These are phyloP conservation scores for Leptinotarsa rubiginosa DNA, from an alignment of 2,888 invertebrate genomes.

Conservation along the genomic window DNA sequence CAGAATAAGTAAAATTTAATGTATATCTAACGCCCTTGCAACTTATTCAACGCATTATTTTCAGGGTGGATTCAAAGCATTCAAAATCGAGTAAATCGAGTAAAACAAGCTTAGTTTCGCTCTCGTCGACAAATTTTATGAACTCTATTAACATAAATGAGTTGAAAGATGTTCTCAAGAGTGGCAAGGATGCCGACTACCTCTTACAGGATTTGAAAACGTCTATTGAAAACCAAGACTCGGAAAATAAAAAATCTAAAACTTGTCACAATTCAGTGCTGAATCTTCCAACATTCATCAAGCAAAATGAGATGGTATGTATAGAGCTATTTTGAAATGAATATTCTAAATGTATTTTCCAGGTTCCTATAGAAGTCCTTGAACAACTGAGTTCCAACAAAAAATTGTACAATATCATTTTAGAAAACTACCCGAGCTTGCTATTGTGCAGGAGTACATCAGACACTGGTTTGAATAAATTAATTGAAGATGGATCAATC, in stretches of 20 bases:
- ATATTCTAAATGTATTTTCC: conserved; percentile 5
- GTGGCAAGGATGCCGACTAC: conserved; percentile 76
- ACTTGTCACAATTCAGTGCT: conserved; percentile 72
- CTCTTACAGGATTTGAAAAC: conserved; percentile 64
- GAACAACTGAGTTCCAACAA: conserved; percentile 75
- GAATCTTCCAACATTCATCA: conserved; percentile 80
- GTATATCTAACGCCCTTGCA: not conserved
- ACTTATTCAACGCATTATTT: not conserved
- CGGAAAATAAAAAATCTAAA: conserved; percentile 11
- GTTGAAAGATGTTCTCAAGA: conserved; percentile 76
- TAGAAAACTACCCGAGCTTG: conserved; percentile 79
- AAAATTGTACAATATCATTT: conserved; percentile 75
- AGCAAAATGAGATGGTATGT: conserved; percentile 75
- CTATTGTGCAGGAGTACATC: conserved; percentile 74
- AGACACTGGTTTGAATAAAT: conserved; percentile 70
- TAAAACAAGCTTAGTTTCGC: conserved; percentile 35
- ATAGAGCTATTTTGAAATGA: not conserved
- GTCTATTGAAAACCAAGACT: conserved; percentile 66
- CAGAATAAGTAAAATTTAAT: conserved; percentile 65
- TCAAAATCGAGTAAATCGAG: conserved; percentile 23
- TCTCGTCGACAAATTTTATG: conserved; percentile 68
- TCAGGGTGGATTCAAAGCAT: conserved; percentile 27
- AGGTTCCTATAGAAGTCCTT: conserved; percentile 75
- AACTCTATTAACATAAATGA: conserved; percentile 63
- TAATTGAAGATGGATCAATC: conserved; percentile 62